Evolutionary conservation across 2,888 invertebrate species (phyloP).

Genomic region (Scelioninae gen. 2): DNA sequence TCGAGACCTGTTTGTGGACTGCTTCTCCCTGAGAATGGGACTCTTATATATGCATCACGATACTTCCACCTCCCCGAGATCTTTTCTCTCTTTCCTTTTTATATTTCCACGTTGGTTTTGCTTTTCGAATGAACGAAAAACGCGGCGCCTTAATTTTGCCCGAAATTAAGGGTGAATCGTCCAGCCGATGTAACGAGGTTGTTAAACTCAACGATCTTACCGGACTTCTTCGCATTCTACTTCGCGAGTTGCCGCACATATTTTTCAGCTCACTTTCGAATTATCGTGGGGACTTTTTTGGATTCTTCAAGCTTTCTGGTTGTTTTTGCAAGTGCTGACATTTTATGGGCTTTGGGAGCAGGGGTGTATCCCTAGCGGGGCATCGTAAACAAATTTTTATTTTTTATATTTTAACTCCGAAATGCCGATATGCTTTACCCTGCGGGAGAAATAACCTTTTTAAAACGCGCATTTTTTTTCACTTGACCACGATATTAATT

Average conservation of each 20-base stretch:
- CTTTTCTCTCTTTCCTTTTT: constrained; percentile 59
- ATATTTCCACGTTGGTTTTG: constrained; percentile 58
- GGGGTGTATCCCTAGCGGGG: too few relatives aligned
- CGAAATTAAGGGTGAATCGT: constrained; percentile 57
- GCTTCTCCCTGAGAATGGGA: constrained; percentile 60
- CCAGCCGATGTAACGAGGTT: constrained; percentile 50
- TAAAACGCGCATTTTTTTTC: too few relatives aligned
- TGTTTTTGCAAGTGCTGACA: too few relatives aligned
- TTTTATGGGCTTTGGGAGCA: too few relatives aligned
- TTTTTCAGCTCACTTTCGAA: constrained; percentile 36
- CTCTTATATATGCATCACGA: constrained; percentile 59
- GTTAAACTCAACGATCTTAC: constrained; percentile 56
- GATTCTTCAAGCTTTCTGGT: background rate
- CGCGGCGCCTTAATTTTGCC: constrained; percentile 30
- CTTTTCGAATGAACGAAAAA: constrained; percentile 54
- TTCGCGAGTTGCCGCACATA: constrained; percentile 19
- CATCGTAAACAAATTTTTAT: too few relatives aligned
- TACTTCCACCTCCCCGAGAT: constrained; percentile 58
- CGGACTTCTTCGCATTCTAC: constrained; percentile 46
- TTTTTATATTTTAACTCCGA: too few relatives aligned
- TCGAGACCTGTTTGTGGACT: constrained; percentile 61
- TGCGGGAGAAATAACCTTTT: too few relatives aligned
- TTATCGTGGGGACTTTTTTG: constrained; percentile 13
- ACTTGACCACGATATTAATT: too few relatives aligned
- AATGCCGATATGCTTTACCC: too few relatives aligned